Evolutionary conservation across 2,113 vertebrate species (phyloP).

Genomic region (Tautogolabrus adspersus): DNA sequence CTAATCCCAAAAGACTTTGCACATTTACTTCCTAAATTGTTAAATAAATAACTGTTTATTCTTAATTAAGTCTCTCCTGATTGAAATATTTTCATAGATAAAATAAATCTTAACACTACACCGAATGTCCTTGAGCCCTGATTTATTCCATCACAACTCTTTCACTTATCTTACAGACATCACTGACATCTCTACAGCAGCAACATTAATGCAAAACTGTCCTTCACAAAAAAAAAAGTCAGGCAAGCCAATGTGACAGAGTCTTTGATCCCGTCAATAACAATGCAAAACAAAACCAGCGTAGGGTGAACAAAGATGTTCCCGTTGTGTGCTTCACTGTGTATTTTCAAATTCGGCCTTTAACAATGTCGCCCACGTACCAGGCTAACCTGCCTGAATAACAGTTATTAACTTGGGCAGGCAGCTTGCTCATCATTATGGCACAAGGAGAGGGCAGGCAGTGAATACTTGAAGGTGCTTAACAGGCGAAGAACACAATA

Average conservation of each 20-base stretch:
- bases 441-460: conserved; percentile 68
- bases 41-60: no score
- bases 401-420: conserved; percentile 64
- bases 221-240: conserved; percentile 22
- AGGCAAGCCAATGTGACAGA: not conserved
- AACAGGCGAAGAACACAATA: conserved; percentile 51
- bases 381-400: conserved; percentile 60
- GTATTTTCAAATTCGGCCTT: conserved; percentile 54
- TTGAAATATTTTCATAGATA: not conserved
- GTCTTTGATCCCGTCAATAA: conserved; percentile 25
- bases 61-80: no score
- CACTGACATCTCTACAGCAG: not conserved
- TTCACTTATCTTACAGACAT: not conserved
- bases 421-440: conserved; percentile 68
- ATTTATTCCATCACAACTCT: not conserved
- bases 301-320: not conserved
- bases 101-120: not conserved
- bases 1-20: no score
- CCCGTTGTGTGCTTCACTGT: conserved; percentile 18
- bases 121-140: not conserved
- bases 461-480: conserved; percentile 65
- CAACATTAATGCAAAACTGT: not conserved
- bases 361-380: conserved; percentile 59
- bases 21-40: no score
- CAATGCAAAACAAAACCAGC: conserved; percentile 45